phyloP scores from a whole-genome alignment of 2,888 invertebrate species.

The Cephus sareptanus region DNA sequence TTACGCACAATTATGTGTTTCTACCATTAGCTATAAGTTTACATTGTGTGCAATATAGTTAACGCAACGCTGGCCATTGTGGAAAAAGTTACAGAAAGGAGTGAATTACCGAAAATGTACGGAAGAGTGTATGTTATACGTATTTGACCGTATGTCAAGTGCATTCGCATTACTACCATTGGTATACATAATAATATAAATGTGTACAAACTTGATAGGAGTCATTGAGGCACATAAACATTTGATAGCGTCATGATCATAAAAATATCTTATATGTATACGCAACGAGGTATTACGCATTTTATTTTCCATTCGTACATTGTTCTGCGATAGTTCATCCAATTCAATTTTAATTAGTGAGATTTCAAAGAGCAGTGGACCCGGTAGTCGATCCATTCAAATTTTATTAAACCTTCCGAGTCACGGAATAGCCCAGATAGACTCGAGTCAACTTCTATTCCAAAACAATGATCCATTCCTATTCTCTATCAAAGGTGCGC shows the following conservation, averaged over 20 bases:
- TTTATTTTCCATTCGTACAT: background rate
- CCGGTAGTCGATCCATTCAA: too few relatives aligned
- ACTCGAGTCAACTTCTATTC: conserved; percentile 5
- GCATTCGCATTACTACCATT: background rate
- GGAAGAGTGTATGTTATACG: background rate
- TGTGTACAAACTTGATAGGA: background rate
- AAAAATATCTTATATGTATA: background rate
- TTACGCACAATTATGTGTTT: background rate
- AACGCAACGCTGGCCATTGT: background rate
- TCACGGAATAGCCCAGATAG: too few relatives aligned
- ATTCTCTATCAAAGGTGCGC: conserved; percentile 33
- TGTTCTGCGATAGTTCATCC: background rate
- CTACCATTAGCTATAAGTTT: background rate
- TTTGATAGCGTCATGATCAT: background rate
- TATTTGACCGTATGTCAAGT: background rate
- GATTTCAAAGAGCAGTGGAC: background rate
- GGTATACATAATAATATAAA: background rate
- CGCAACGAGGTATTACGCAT: background rate
- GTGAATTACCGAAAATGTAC: background rate
- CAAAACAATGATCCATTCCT: conserved; percentile 35
- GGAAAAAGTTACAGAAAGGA: background rate
- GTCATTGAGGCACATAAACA: background rate
- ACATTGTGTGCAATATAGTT: background rate
- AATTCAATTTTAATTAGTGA: background rate
- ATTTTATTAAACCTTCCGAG: too few relatives aligned